phyloP scores from a whole-genome alignment of 2,888 invertebrate species.

The Spisula solida region DNA sequence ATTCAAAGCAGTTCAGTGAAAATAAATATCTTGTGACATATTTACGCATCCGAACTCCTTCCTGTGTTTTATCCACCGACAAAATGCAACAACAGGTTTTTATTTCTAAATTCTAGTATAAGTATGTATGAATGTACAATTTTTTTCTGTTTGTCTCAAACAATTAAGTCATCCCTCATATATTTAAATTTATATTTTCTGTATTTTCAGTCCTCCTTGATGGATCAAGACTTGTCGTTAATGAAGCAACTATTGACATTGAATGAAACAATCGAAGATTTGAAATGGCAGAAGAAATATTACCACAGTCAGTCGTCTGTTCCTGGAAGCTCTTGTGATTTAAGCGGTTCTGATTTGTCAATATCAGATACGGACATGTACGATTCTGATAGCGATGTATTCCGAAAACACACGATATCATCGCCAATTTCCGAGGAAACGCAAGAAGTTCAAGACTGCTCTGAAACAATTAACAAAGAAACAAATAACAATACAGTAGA shows the following conservation, averaged over 20 bases:
- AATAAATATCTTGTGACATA: no score
- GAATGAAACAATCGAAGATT: slow-evolving; percentile 84
- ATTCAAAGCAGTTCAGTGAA: no score
- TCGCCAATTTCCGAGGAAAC: slow-evolving; percentile 44
- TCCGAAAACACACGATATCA: slow-evolving; percentile 64
- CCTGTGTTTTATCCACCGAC: no score
- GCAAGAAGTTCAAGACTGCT: slow-evolving; percentile 34
- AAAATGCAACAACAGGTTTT: no score
- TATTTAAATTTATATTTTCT: slow-evolving; percentile 22
- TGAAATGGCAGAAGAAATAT: slow-evolving; percentile 82
- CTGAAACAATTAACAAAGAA: slow-evolving; percentile 32
- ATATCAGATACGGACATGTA: slow-evolving; percentile 80
- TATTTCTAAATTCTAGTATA: no score
- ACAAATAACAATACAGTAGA: slow-evolving; percentile 7
- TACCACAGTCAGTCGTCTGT: slow-evolving; percentile 72
- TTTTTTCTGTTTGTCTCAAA: no score
- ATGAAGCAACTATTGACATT: slow-evolving; percentile 84
- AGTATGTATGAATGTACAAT: no score
- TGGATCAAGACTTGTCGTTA: slow-evolving; percentile 83
- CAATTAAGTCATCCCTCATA: no score
- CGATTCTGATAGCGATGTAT: slow-evolving; percentile 71
- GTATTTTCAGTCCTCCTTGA: slow-evolving; percentile 78
- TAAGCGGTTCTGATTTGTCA: slow-evolving; percentile 74
- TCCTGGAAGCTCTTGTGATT: slow-evolving; percentile 73
- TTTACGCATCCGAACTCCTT: no score